Base-by-base conservation (phyloP, 2,113 vertebrate genomes). In the Furnarius figulus region DNA sequence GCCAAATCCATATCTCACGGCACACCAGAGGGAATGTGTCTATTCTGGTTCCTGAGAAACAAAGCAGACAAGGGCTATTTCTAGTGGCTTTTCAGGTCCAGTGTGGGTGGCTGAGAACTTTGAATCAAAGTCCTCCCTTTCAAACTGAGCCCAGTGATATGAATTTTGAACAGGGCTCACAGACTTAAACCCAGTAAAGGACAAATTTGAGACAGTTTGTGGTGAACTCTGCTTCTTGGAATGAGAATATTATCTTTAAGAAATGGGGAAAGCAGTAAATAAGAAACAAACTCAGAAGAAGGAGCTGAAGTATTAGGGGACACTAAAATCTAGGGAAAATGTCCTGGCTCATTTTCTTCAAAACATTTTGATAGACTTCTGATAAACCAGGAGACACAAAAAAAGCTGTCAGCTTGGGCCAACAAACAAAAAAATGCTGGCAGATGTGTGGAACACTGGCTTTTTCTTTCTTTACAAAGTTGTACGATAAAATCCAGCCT, bases 21-120 rank as follows among this genome's bases (percentile, higher is more conserved):
- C 73, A 71, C 95, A 95, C 84, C 62, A 70, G 96, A 95, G 96
- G 95, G 96, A 90, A 76, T 56, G 49, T 91, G 95, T 96, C 93
- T 94, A 61, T 91, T 96, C 95, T 79, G 75, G 93, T 89, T 95
- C 87, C 93, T 91, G 96, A 96, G 94, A 92, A 96, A 95, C 89
- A 93, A 87, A 83, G 85, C 79, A 71, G 87, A 94, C 71, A 15
- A 87, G 76, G 91, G 92, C 66, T 97, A 93, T 97, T 97, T 97
- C 95, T 89, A 78, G 59, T 92, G 85, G 91, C 92, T 90, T 95
- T 93, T 95, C 70, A 94, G 78, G 66, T 79, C 61, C 56, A 71
- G n/a, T 94, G 89, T 97, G 94, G 88, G 90, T 88, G 96, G 95
- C 76, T 61, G 53, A 89, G 93, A 94, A 80, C 86, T 88, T 62